Evolutionary conservation across 2,113 vertebrate species (phyloP).

Genomic region (Suncus etruscus): DNA sequence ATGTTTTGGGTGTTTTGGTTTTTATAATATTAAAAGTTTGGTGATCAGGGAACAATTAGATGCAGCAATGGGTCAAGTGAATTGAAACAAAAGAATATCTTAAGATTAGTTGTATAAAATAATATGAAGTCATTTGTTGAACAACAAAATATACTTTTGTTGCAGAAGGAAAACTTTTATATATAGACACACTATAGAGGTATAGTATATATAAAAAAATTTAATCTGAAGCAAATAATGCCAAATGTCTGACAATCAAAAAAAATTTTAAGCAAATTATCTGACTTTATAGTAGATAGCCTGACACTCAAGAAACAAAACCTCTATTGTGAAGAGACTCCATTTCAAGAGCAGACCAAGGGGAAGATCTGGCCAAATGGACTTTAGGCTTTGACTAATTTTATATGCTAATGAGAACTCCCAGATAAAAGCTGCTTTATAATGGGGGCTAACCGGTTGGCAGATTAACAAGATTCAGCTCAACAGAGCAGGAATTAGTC

Average conservation of each 20-base stretch:
- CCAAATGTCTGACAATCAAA: slow-evolving; percentile 24
- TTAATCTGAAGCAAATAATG: slow-evolving; percentile 42
- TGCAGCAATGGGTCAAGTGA: slow-evolving; percentile 7
- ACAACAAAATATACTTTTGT: slow-evolving; percentile 7
- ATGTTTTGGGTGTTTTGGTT: background rate
- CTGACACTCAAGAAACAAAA: slow-evolving; percentile 80
- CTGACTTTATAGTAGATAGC: slow-evolving; percentile 62
- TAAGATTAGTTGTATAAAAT: slow-evolving; percentile 25
- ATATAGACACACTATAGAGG: background rate
- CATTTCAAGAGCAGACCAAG: slow-evolving; percentile 64
- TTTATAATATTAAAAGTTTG: slow-evolving; percentile 1
- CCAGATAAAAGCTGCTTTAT: slow-evolving; percentile 79
- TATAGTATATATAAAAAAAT: background rate
- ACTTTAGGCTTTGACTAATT: slow-evolving; percentile 78
- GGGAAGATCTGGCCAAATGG: slow-evolving; percentile 67
- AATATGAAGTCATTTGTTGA: slow-evolving; percentile 47
- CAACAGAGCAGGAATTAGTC: slow-evolving; percentile 75
- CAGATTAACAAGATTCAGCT: slow-evolving; percentile 75
- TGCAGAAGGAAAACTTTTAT: slow-evolving; percentile 28
- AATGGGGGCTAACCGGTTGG: slow-evolving; percentile 78
- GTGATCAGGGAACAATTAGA: slow-evolving; percentile 17
- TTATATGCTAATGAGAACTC: slow-evolving; percentile 80
- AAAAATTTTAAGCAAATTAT: slow-evolving; percentile 36
- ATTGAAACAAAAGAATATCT: slow-evolving; percentile 53
- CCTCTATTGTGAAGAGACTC: slow-evolving; percentile 70